Percentiles rank a stretch among this genome's conserved stretches.
Evolutionary conservation across 2,888 invertebrate species (phyloP).

Genomic region (Cephus spinipes): DNA sequence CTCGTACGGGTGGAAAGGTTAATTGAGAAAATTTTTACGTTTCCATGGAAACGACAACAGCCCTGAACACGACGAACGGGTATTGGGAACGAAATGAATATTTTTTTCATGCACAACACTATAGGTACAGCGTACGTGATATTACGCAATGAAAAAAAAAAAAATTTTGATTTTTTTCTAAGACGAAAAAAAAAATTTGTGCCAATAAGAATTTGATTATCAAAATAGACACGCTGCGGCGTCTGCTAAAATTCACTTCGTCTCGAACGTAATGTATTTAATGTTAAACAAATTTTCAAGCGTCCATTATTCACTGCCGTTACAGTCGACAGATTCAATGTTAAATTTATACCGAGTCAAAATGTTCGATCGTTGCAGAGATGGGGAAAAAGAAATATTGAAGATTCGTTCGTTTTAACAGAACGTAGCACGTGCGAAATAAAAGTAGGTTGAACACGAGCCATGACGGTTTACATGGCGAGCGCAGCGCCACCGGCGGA

Average conservation of each 20-base stretch:
- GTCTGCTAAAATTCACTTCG: neutral
- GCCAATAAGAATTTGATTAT: neutral
- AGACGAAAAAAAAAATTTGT: neutral
- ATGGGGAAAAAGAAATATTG: neutral
- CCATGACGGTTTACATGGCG: neutral
- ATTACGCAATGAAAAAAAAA: neutral
- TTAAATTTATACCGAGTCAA: neutral
- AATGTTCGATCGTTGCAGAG: neutral
- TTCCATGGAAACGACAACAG: neutral
- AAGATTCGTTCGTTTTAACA: neutral
- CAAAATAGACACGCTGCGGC: neutral
- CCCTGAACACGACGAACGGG: neutral
- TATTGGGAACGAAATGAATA: neutral
- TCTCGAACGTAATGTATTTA: neutral
- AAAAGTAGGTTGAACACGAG: slow-evolving; percentile 5
- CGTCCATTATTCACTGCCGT: neutral
- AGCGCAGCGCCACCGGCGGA: neutral
- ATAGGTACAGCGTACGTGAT: neutral
- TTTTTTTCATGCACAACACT: neutral
- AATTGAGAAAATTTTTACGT: neutral
- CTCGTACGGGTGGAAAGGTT: neutral
- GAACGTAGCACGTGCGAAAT: neutral
- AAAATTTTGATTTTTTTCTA: neutral
- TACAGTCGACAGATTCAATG: neutral
- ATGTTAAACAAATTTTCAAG: neutral